Conservation (phyloP, 2,888 invertebrate species). For the Habrosyne pyritoides region DNA sequence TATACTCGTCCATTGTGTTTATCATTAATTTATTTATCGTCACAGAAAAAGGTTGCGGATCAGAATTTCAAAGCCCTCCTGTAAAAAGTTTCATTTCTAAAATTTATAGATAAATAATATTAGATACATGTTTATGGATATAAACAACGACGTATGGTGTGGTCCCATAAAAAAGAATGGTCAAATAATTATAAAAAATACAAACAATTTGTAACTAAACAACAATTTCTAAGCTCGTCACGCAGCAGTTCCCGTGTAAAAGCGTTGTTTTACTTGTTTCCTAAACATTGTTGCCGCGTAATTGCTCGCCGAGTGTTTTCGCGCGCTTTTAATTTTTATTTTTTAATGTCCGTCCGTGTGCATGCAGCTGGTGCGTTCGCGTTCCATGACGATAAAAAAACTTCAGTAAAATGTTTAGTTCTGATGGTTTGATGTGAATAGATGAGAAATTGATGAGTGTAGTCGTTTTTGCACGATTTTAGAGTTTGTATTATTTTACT, state of each 20-base stretch:
- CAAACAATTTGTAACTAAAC: slow-evolving; percentile 3
- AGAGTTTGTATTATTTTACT: too few relatives aligned
- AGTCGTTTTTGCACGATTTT: too few relatives aligned
- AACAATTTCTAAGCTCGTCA: slow-evolving; percentile 7
- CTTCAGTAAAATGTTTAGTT: too few relatives aligned
- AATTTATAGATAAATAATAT: too few relatives aligned
- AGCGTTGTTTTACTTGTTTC: slow-evolving; percentile 4
- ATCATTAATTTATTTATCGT: too few relatives aligned
- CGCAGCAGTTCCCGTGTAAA: not conserved
- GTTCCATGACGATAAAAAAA: not conserved
- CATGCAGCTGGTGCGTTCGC: not conserved
- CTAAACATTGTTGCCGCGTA: slow-evolving; percentile 6
- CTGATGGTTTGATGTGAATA: too few relatives aligned
- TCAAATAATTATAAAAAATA: not conserved
- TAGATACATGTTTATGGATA: not conserved
- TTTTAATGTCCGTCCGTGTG: slow-evolving; percentile 7
- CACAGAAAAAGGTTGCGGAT: too few relatives aligned
- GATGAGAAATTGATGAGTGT: too few relatives aligned
- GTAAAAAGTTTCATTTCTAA: too few relatives aligned
- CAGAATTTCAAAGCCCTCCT: too few relatives aligned
- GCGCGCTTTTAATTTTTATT: slow-evolving; percentile 8
- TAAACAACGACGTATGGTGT: not conserved
- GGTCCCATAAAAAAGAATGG: not conserved
- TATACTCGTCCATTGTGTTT: too few relatives aligned
- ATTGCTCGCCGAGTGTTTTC: slow-evolving; percentile 9